Evolutionary conservation across 2,888 invertebrate species (phyloP), one percentile per base, ranked within the genome.

Genomic region (Hemaris fuciformis): DNA sequence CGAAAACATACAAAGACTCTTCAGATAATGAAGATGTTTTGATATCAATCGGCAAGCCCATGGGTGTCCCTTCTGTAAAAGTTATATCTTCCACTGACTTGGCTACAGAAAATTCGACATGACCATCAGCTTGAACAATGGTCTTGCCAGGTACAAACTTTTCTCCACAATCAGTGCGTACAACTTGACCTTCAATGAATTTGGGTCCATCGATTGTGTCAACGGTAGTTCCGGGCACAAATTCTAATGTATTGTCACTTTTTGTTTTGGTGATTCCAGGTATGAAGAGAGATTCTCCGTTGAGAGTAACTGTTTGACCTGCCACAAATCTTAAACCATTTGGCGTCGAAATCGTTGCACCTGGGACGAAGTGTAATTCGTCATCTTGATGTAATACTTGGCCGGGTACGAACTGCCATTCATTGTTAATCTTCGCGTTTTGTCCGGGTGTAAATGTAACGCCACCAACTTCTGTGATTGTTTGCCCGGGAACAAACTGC

Each of bases 371-470:
- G 68, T 92, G 93, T 23, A 89, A 66, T 65, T 93, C 91, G 66
- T 93, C 87, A 63, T 94, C 93, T 72, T 94, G 94, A 68, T 92
- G 89, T 57, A 94, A 73, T 25, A 91, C 91, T 80, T 95, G 95
- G 0, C 95, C 95, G 1, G 95, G 95, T 27, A 95, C 88, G 70
- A 95, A 95, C 69, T 94, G 94, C 94, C 94, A 94, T 63, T 93
- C 93, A 62, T 91, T 85, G 57, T 90, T 86, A 43, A 91, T 85
- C 59, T 88, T 88, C 1, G 94, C 85, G 68, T 94, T 94, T 80
- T 95, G 95, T 15, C 95, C 95, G 0, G 95, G 94, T 8, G 94
- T 93, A 71, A 95, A 95, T 65, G 88, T 93, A 38, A 89, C 85
- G 38, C 89, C 91, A 61, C 83, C 84, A 13, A 85, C 89, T 59